A percentile compares a stretch with the other conserved stretches of the same genome.
Evolutionary conservation across 2,888 invertebrate genomes (phyloP).

Genomic region (Rotaria sp.): DNA sequence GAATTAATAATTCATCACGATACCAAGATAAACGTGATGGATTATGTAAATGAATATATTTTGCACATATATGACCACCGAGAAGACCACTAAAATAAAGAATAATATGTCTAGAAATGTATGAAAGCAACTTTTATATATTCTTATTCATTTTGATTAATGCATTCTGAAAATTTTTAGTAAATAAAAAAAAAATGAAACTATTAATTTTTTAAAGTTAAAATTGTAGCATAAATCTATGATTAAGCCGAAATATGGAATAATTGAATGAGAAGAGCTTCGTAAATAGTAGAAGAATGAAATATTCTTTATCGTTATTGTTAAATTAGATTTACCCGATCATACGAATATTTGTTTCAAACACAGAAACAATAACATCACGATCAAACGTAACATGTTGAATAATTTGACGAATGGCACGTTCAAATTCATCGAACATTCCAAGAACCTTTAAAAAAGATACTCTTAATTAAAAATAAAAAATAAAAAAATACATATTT

Average conservation of each 20-base stretch:
- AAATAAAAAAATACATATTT: slow-evolving; percentile 43
- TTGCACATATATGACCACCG: slow-evolving; percentile 81
- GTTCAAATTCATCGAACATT: slow-evolving; percentile 85
- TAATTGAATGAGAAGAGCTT: no score
- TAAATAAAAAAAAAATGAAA: no score
- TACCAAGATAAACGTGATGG: slow-evolving; percentile 55
- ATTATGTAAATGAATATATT: slow-evolving; percentile 68
- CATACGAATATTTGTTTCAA: slow-evolving; percentile 94
- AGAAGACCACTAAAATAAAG: slow-evolving; percentile 65
- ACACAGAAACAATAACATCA: slow-evolving; percentile 89
- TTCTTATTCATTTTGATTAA: no score
- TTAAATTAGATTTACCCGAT: not conserved
- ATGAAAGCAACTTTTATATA: no score
- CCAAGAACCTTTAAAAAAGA: slow-evolving; percentile 61
- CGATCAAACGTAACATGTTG: slow-evolving; percentile 80
- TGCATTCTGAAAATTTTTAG: no score
- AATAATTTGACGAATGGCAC: slow-evolving; percentile 76
- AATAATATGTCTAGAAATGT: not conserved
- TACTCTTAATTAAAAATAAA: slow-evolving; percentile 56
- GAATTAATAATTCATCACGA: slow-evolving; percentile 72
- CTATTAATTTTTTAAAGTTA: no score
- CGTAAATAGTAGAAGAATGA: no score
- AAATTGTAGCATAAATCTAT: no score
- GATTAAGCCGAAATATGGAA: no score
- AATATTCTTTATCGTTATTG: no score